These are phyloP conservation scores for Amphiprion clarkii DNA, from an alignment of 2,797 vertebrate species.

Conservation along the genomic window DNA sequence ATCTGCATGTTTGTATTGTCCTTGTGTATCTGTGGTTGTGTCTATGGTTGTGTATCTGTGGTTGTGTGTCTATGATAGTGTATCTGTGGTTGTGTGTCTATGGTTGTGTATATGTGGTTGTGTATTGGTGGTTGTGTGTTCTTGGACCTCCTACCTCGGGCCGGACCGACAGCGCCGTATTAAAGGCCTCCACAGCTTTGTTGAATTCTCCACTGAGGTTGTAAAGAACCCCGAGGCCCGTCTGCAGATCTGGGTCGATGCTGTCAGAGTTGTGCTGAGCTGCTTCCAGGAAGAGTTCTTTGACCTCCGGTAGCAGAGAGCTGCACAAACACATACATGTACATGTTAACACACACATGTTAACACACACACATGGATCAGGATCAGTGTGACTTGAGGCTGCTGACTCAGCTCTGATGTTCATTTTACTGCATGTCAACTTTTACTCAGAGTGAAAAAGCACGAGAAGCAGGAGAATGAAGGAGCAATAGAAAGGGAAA, in stretches of 20 bases:
- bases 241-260: conserved; percentile 97
- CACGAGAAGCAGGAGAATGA: background rate
- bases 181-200: conserved; percentile 98
- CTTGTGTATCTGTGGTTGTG: no score
- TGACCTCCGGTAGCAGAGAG: conserved; percentile 91
- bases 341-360: conserved; percentile 14
- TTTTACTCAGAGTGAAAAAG: conserved; percentile 11
- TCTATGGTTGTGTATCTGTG: no score
- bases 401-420: conserved; percentile 53
- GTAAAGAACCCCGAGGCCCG: conserved; percentile 96
- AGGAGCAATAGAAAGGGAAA: background rate
- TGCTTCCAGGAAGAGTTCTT: conserved; percentile 95
- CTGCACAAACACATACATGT: conserved; percentile 73
- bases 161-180: conserved; percentile 94
- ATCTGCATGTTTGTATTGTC: no score
- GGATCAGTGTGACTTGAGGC: conserved; percentile 59
- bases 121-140: background rate
- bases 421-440: conserved; percentile 32
- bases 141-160: conserved; percentile 87
- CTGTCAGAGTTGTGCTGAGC: conserved; percentile 92
- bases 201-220: conserved; percentile 97
- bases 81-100: no score
- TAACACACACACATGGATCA: conserved; percentile 16
- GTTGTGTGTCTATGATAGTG: no score
- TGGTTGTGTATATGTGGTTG: background rate